Evolutionary conservation across 2,797 vertebrate species (phyloP), one percentile per base, ranked within the genome.

Genomic region (Limosa lapponica): DNA sequence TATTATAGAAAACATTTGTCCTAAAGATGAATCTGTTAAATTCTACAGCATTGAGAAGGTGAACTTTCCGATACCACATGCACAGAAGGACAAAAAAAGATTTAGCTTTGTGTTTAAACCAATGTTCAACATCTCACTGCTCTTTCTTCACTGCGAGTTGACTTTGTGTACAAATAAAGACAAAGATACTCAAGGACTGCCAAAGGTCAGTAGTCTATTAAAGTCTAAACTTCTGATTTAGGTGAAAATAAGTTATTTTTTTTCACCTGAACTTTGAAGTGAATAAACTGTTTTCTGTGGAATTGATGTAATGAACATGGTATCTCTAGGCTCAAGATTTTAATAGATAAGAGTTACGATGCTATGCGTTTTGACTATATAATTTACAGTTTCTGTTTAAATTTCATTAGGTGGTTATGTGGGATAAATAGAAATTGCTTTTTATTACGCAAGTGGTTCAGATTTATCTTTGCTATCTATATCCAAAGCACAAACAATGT

Each of bases 1-100:
- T 16, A 98, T 99, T 94, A 99, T 99, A 74, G 98, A 99, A 98
- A 99, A 99, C n/a, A 98, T 99, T 94, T 99, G 99, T 96, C 99
- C 99, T 17, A 99, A 96, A 30, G 99, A 99, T 34, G 98, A 99
- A 91, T 99, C 99, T 12, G 97, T 99, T 82, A 98, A 74, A 55
- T 98, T 98, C 98, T 98, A 98, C 90, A 98, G 77, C 46, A 88
- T 96, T 74, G 98, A 96, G 84, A 98, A 72, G 75, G 86, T 97
- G 28, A 97, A 98, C 77, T 98, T 99, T 79, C 98, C 94, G 1
- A 32, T 97, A 41, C 93, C 95, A 4, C 96, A 97, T 3, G 79
- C 97, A 4, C 98, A 98, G 88, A 97, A 82, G 22, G 98, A 99
- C 57, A 99, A 96, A 94, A 99, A 99, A 95, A 97, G 97, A 16